Percentiles rank a stretch among this genome's conserved stretches.
phyloP scores from a whole-genome alignment of 2,113 vertebrate species.

The Hipposideros armiger region DNA sequence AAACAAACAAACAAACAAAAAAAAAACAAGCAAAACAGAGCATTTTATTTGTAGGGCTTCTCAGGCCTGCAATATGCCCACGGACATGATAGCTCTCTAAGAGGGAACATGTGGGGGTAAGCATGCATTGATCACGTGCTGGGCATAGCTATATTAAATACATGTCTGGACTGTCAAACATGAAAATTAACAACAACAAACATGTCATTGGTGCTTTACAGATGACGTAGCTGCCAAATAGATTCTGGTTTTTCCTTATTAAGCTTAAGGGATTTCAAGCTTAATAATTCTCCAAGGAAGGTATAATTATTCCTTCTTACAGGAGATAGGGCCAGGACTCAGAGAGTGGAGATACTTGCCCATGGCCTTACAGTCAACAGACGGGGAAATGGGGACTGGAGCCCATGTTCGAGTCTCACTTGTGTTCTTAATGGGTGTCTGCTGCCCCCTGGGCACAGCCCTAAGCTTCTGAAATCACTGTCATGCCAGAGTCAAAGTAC shows the following conservation, averaged over 20 bases:
- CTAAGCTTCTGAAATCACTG: background rate
- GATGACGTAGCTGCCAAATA: background rate
- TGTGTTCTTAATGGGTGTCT: background rate
- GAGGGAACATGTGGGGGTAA: background rate
- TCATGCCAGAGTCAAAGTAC: background rate
- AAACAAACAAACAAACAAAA: too few species aligned
- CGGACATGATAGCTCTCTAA: background rate
- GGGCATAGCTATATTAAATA: background rate
- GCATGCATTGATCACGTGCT: background rate
- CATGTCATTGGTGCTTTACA: background rate
- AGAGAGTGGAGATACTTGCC: background rate
- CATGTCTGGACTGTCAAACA: background rate
- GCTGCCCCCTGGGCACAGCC: background rate
- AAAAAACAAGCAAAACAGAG: constrained; percentile 11
- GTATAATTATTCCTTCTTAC: background rate
- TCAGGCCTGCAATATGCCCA: background rate
- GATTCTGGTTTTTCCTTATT: constrained; percentile 25
- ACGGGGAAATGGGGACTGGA: background rate
- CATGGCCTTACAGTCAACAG: background rate
- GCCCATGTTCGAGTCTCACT: background rate
- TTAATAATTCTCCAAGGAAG: background rate
- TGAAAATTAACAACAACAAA: constrained; percentile 10
- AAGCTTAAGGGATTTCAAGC: too few species aligned
- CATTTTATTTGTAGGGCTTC: constrained; percentile 22
- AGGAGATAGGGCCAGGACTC: background rate